phyloP scores from a whole-genome alignment of 1,140 invertebrate genomes.

The Platyura marginata region DNA sequence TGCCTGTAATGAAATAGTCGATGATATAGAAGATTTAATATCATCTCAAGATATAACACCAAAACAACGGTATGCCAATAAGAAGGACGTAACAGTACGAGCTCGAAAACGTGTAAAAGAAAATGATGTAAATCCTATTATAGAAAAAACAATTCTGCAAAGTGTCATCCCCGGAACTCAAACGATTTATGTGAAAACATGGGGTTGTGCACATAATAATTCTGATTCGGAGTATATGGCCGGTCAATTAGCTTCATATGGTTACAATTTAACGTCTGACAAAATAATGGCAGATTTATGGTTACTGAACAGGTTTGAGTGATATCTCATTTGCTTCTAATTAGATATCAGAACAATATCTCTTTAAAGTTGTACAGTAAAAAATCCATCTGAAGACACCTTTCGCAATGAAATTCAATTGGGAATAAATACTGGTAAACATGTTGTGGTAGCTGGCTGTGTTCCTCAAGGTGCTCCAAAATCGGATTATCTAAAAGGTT shows the following conservation, averaged over 20 bases:
- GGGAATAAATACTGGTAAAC: slow-evolving; percentile 56
- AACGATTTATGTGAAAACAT: slow-evolving; percentile 85
- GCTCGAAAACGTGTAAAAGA: slow-evolving; percentile 21
- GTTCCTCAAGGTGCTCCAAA: slow-evolving; percentile 80
- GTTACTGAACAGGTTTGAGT: slow-evolving; percentile 64
- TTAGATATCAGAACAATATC: not conserved
- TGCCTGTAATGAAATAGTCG: slow-evolving; percentile 8
- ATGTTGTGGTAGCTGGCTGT: slow-evolving; percentile 88
- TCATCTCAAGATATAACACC: slow-evolving; percentile 55
- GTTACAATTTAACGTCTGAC: slow-evolving; percentile 70
- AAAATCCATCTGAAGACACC: slow-evolving; percentile 92
- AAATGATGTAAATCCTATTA: not conserved
- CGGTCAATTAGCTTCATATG: slow-evolving; percentile 71
- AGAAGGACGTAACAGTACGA: slow-evolving; percentile 43
- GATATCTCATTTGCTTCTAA: too few species aligned
- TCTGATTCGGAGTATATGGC: slow-evolving; percentile 97
- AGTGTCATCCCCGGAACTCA: slow-evolving; percentile 76
- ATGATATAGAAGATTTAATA: slow-evolving; percentile 66
- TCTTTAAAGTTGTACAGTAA: slow-evolving; percentile 68
- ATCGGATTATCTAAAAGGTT: slow-evolving; percentile 50
- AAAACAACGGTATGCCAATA: slow-evolving; percentile 47
- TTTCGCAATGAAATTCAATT: slow-evolving; percentile 83
- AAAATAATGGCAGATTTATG: slow-evolving; percentile 76
- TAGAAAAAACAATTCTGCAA: slow-evolving; percentile 14
- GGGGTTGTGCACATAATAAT: slow-evolving; percentile 95